Conservation (phyloP, 2,113 vertebrate species). For the Aspiorhynchus laticeps region DNA sequence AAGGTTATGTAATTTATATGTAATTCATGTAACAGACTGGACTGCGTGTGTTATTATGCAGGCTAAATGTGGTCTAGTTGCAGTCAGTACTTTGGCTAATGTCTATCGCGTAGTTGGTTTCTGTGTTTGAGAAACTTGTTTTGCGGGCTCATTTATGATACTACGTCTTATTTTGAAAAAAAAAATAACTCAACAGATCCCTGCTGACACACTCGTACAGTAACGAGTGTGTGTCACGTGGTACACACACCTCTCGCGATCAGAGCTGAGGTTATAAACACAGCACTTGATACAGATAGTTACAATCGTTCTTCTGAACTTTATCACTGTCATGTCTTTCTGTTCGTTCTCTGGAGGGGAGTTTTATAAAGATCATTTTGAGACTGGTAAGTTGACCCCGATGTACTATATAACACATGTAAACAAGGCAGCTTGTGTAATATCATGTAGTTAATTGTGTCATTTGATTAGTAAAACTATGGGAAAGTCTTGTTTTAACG, state of each 20-base stretch:
- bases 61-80: neutral
- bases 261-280: neutral
- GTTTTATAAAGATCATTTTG: conserved; percentile 83
- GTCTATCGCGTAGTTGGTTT: neutral
- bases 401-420: neutral
- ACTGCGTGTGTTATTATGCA: too few relatives aligned
- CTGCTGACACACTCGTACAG: neutral
- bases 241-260: neutral
- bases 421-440: conserved; percentile 13
- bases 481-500: neutral
- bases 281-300: neutral
- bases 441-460: neutral
- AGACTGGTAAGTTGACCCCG: conserved; percentile 74
- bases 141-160: neutral
- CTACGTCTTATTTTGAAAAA: neutral
- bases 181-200: neutral
- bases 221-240: conserved; percentile 5
- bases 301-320: neutral
- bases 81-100: neutral
- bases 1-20: neutral
- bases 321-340: conserved; percentile 77
- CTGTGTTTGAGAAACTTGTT: neutral
- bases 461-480: neutral
- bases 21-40: neutral
- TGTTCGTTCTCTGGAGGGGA: conserved; percentile 84